Evolutionary conservation across 2,797 vertebrate species (phyloP).

Genomic region (Florisuga fusca): DNA sequence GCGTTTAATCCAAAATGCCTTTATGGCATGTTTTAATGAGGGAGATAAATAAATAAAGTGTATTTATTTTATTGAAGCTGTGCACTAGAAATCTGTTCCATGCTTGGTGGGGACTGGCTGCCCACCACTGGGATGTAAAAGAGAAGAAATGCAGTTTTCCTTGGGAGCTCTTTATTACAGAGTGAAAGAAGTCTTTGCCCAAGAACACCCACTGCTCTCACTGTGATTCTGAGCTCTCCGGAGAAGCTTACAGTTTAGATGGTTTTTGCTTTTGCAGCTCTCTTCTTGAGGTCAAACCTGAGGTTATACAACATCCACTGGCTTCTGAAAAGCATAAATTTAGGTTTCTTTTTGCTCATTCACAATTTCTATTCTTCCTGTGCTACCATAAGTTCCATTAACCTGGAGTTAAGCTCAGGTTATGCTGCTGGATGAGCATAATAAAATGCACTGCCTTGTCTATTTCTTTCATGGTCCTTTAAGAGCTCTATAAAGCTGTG

Average conservation of each 20-base stretch:
- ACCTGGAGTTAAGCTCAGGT: slow-evolving; percentile 60
- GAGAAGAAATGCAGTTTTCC: background rate
- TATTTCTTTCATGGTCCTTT: slow-evolving; percentile 38
- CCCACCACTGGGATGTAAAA: background rate
- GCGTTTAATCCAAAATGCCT: background rate
- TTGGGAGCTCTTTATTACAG: background rate
- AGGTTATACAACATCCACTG: background rate
- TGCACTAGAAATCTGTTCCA: background rate
- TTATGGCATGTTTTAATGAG: background rate
- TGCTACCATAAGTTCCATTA: slow-evolving; percentile 46
- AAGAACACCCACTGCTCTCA: background rate
- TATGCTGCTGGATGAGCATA: slow-evolving; percentile 33
- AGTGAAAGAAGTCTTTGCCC: background rate
- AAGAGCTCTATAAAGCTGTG: slow-evolving; percentile 52
- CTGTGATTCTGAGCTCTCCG: background rate
- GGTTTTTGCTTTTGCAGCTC: background rate
- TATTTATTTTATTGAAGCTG: background rate
- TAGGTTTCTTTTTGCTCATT: background rate
- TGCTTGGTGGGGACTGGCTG: background rate
- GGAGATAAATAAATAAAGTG: background rate
- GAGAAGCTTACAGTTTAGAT: background rate
- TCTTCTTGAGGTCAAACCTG: background rate
- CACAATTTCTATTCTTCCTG: slow-evolving; percentile 19
- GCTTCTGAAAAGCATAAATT: background rate
- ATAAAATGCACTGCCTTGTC: slow-evolving; percentile 40